Evolutionary conservation across 1,140 invertebrate genomes (phyloP), one percentile per base, ranked within the genome.

Genomic region (Helicoverpa zea): DNA sequence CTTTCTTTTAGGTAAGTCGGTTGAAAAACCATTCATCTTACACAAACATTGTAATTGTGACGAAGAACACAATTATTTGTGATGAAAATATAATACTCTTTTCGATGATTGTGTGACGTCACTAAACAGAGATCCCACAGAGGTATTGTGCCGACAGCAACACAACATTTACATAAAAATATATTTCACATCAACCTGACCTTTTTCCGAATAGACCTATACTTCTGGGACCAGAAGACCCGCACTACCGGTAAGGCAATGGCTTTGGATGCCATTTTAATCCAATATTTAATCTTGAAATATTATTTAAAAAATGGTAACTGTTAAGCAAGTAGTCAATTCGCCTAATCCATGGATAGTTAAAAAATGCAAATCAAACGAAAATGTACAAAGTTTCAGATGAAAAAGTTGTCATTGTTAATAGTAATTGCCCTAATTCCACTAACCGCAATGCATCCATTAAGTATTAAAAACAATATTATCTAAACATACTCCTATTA

Each of bases 161-260:
- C 82, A 84, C 84, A 80, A 87, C 87, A 88, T 88, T 85, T 87
- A 83, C 81, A 88, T 89, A 87, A 88, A 90, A 90, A 82, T 90
- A 90, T 90, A 83, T 79, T 74, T 74, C 79, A 87, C 89, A 90
- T 90, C 80, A 54, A 78, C 84, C 86, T 90, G 88, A 92, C 91
- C 90, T 92, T 91, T 90, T 85, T 83, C 82, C 81, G 81, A 85
- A 83, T 83, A 88, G 82, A 87, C 84, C 81, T 87, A 88, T 87
- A 84, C 87, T 81, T 86, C 86, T 84, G 85, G 87, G 87, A 85
- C 80, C 68, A 73, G n/a, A 81, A 59, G 49, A 23, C 23, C 61
- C 4, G 51, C 12, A 83, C 29, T 89, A 74, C 9, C 66, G 63
- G 83, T 88, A 66, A 70, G 73, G 81, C 52, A 9, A n/a, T 3